Evolutionary conservation across 2,888 invertebrate genomes (phyloP).

Genomic region (Ernsta delagoae): DNA sequence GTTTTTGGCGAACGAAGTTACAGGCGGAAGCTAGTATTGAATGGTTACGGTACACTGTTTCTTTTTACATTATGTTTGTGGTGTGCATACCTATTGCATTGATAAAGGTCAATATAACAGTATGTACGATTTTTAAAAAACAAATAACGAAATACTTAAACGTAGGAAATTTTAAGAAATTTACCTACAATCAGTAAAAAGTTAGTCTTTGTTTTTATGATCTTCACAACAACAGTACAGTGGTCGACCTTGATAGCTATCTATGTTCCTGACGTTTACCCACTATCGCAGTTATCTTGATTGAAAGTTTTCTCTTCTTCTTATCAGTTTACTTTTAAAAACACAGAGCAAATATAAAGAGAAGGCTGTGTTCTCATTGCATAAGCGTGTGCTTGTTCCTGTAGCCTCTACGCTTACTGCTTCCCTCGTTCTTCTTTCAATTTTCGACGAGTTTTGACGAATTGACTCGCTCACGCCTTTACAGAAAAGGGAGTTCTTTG

Average conservation of each 20-base stretch:
- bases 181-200: not conserved
- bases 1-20: too few species aligned
- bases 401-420: too few species aligned
- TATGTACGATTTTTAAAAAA: not conserved
- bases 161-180: not conserved
- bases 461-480: too few species aligned
- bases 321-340: conserved; percentile 43
- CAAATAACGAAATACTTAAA: not conserved
- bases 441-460: too few species aligned
- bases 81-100: not conserved
- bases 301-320: conserved; percentile 55
- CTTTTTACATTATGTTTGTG: not conserved
- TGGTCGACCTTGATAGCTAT: conserved; percentile 20
- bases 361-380: too few species aligned
- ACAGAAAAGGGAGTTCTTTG: too few species aligned
- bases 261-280: conserved; percentile 16
- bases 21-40: too few species aligned
- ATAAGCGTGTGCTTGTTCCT: too few species aligned
- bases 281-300: conserved; percentile 61
- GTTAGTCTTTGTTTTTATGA: not conserved
- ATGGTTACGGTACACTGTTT: too few species aligned
- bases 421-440: too few species aligned
- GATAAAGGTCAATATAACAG: not conserved
- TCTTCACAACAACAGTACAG: not conserved
- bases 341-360: too few species aligned